Evolutionary conservation across 1,140 invertebrate species (phyloP).

Genomic region (Holcopasites calliopsidis): DNA sequence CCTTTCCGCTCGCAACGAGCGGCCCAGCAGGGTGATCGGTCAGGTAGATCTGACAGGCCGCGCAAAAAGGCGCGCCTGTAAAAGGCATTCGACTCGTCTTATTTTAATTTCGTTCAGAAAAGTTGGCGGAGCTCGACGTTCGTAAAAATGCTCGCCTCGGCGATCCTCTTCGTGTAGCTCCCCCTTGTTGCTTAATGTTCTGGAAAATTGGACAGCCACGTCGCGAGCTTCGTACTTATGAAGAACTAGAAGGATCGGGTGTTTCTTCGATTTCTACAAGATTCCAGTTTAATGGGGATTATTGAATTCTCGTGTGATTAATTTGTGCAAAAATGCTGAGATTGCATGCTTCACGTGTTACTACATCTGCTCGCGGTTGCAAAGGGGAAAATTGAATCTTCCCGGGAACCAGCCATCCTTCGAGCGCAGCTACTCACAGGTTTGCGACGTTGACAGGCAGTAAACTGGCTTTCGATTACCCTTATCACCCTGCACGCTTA

Average conservation of each 20-base stretch:
- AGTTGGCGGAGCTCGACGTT: constrained; percentile 13
- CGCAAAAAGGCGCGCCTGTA: constrained; percentile 28
- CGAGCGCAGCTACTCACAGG: too few relatives aligned
- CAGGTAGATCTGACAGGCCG: constrained; percentile 37
- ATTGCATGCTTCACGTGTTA: neutral
- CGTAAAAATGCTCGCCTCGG: constrained; percentile 11
- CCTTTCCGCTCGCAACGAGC: constrained; percentile 24
- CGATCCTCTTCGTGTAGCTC: neutral
- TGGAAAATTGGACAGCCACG: constrained; percentile 1
- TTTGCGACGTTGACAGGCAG: neutral
- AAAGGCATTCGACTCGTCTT: constrained; percentile 24
- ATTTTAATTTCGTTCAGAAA: constrained; percentile 39
- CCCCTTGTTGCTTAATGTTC: neutral
- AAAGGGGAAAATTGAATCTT: neutral
- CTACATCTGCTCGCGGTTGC: neutral
- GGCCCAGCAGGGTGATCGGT: constrained; percentile 29
- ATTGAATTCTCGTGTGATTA: too few relatives aligned
- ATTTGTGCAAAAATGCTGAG: neutral
- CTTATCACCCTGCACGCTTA: neutral
- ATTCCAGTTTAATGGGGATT: too few relatives aligned
- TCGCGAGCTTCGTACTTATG: neutral
- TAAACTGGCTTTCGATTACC: neutral
- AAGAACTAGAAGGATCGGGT: neutral
- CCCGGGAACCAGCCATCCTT: neutral
- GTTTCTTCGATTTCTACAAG: neutral